These are phyloP conservation scores for Silurus glanis DNA, from an alignment of 2,113 vertebrate genomes.

Conservation along the genomic window DNA sequence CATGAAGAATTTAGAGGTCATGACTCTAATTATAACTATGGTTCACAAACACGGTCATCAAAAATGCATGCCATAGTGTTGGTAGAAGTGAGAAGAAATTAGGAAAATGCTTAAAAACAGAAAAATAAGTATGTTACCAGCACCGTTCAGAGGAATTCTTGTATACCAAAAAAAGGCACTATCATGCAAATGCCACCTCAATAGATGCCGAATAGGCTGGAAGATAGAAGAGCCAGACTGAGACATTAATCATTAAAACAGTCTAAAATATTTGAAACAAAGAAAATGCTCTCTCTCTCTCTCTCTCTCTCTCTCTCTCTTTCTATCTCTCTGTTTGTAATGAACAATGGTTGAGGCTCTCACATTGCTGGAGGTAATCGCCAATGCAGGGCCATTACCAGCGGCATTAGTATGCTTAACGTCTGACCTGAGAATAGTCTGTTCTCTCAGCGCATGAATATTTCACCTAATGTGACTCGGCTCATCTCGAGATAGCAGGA, in stretches of 20 bases:
- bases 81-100: background rate
- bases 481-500: conserved; percentile 10
- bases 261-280: background rate
- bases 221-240: background rate
- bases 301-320: conserved; percentile 10
- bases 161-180: background rate
- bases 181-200: no score
- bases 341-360: conserved; percentile 33
- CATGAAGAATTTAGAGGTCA: background rate
- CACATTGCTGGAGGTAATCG: conserved; percentile 40
- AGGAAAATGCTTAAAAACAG: background rate
- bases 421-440: conserved; percentile 44
- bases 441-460: conserved; percentile 43
- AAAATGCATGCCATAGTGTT: background rate
- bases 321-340: conserved; percentile 10
- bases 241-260: conserved; percentile 19
- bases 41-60: conserved; percentile 2
- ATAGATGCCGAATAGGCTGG: background rate
- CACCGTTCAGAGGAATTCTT: background rate
- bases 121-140: background rate
- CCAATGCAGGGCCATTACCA: conserved; percentile 33
- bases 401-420: conserved; percentile 42
- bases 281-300: conserved; percentile 6
- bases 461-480: conserved; percentile 49
- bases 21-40: background rate